Evolutionary conservation across 2,888 invertebrate species (phyloP).

Genomic region (Tenthredo distinguenda): DNA sequence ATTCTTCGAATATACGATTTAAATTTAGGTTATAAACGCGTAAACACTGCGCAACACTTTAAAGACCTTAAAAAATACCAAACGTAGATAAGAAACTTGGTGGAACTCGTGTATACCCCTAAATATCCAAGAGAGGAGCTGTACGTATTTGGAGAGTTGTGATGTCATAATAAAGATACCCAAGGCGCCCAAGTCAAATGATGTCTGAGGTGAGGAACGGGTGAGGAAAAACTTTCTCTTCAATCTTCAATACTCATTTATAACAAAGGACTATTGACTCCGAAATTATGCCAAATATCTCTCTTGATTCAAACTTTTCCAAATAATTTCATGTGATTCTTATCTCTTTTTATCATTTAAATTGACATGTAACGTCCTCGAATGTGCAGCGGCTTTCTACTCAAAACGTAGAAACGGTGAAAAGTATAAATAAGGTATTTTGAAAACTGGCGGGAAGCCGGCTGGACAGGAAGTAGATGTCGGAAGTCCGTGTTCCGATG

Average conservation of each 20-base stretch:
- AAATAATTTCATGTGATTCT: background rate
- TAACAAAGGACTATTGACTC: background rate
- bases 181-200: background rate
- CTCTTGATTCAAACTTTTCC: background rate
- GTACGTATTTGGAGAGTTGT: background rate
- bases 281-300: background rate
- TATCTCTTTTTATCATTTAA: background rate
- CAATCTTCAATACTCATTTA: background rate
- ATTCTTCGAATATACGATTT: background rate
- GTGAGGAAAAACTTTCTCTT: background rate
- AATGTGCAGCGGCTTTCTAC: background rate
- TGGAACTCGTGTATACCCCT: background rate
- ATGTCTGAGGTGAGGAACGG: background rate
- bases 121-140: too few relatives aligned
- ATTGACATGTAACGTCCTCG: background rate
- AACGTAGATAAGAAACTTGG: background rate
- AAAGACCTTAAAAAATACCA: background rate
- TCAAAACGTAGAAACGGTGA: background rate
- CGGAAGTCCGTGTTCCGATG: slow-evolving; percentile 69
- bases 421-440: background rate
- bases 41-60: background rate
- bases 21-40: slow-evolving; percentile 19
- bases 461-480: slow-evolving; percentile 51
- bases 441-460: slow-evolving; percentile 45
- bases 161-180: background rate